These are phyloP conservation scores for Coreoperca whiteheadi DNA, from an alignment of 2,113 vertebrate species.

Conservation along the genomic window DNA sequence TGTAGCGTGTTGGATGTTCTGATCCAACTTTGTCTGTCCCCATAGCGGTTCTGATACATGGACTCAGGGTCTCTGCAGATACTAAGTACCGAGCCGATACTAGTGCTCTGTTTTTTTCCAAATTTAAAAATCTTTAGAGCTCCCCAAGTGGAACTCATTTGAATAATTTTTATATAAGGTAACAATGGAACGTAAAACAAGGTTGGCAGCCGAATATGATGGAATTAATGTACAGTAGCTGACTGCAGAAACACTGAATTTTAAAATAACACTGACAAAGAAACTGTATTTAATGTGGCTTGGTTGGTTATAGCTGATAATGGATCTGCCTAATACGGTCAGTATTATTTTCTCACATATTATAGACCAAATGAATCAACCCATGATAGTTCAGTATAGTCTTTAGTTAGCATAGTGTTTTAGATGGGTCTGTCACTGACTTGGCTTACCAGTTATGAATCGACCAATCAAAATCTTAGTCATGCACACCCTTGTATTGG, in stretches of 20 bases:
- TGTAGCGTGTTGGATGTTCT: not conserved
- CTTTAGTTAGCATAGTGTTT: not conserved
- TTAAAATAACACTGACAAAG: not conserved
- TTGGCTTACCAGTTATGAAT: not conserved
- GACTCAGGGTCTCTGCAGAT: too few species aligned
- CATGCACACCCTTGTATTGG: not conserved
- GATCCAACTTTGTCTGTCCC: not conserved
- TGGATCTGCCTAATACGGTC: not conserved
- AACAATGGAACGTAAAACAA: not conserved
- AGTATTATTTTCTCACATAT: not conserved
- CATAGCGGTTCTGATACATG: not conserved
- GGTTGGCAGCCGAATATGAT: not conserved
- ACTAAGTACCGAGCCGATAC: not conserved
- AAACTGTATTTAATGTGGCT: not conserved
- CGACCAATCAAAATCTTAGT: too few species aligned
- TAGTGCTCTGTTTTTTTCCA: not conserved
- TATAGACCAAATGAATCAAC: not conserved
- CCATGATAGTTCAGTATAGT: not conserved
- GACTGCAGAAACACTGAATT: not conserved
- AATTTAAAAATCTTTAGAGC: not conserved
- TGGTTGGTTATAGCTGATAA: not conserved
- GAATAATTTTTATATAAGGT: not conserved
- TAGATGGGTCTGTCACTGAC: not conserved
- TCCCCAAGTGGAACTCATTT: not conserved
- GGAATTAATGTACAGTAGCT: not conserved